These are phyloP conservation scores for Dendroctonus valens DNA, from an alignment of 1,140 invertebrate species.

Conservation along the genomic window DNA sequence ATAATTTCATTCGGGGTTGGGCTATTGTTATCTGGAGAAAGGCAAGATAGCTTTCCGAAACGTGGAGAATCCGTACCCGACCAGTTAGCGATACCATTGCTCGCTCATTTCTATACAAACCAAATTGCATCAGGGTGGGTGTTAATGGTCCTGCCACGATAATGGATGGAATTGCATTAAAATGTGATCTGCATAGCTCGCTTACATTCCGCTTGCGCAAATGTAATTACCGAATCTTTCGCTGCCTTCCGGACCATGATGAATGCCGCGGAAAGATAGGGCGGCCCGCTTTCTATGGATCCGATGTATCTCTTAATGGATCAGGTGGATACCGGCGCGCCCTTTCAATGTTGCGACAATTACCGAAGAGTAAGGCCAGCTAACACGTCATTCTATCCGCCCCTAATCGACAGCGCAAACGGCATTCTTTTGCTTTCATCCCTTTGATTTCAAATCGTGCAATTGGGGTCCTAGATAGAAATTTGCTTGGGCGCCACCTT, in stretches of 20 bases:
- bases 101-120: slow-evolving; percentile 45
- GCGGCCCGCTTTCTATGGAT: slow-evolving; percentile 30
- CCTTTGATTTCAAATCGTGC: too few species aligned
- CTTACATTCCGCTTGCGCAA: slow-evolving; percentile 47
- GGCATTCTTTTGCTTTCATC: too few species aligned
- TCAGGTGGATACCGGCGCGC: slow-evolving; percentile 38
- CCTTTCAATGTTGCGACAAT: slow-evolving; percentile 41
- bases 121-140: slow-evolving; percentile 51
- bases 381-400: slow-evolving; percentile 14
- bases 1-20: too few species aligned
- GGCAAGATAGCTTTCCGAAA: too few species aligned
- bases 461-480: too few species aligned
- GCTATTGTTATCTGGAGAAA: too few species aligned
- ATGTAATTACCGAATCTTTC: slow-evolving; percentile 51
- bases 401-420: slow-evolving; percentile 1
- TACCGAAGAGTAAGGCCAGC: slow-evolving; percentile 34
- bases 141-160: slow-evolving; percentile 52
- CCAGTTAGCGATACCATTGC: slow-evolving; percentile 22
- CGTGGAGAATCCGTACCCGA: slow-evolving; percentile 4
- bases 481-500: too few species aligned
- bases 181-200: slow-evolving; percentile 52
- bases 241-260: slow-evolving; percentile 41
- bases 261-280: slow-evolving; percentile 34
- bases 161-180: slow-evolving; percentile 55
- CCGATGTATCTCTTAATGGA: slow-evolving; percentile 39